Evolutionary conservation across 35 echinoderm and acorn worm genomes (phyloP).

Genomic region (Anneissia japonica): DNA sequence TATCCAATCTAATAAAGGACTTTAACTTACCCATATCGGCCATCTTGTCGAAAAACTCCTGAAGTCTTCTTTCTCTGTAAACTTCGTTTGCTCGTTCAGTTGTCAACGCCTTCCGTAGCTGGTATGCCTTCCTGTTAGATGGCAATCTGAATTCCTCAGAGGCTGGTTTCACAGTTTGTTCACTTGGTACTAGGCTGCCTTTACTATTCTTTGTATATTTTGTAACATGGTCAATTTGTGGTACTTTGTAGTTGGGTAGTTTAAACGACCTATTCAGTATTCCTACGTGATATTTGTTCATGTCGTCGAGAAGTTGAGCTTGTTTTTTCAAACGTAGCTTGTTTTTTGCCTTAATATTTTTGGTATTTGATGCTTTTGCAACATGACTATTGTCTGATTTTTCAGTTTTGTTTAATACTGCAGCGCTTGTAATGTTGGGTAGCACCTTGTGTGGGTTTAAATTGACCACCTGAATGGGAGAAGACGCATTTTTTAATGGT

Average conservation of each 20-base stretch:
- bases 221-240: slow-evolving; percentile 29
- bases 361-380: not conserved
- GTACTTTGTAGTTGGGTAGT: not conserved
- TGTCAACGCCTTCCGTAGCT: slow-evolving; percentile 54
- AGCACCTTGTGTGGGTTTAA: slow-evolving; percentile 17
- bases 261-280: slow-evolving; percentile 38
- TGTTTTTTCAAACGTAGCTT: slow-evolving; percentile 21
- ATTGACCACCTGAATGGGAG: not conserved
- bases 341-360: not conserved
- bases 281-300: slow-evolving; percentile 51
- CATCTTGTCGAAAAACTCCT: slow-evolving; percentile 48
- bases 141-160: slow-evolving; percentile 64
- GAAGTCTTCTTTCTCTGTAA: slow-evolving; percentile 32
- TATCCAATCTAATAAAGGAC: too few species aligned
- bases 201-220: slow-evolving; percentile 39
- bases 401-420: not conserved
- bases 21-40: slow-evolving; percentile 49
- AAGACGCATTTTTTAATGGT: not conserved
- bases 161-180: slow-evolving; percentile 40
- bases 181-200: slow-evolving; percentile 66
- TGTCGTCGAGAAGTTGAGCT: slow-evolving; percentile 25
- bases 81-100: slow-evolving; percentile 37
- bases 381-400: too few species aligned
- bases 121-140: slow-evolving; percentile 42
- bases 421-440: not conserved